A percentile compares a stretch with the other conserved stretches of the same genome.
Evolutionary conservation across 2,888 invertebrate species (phyloP).

Genomic region (Tipula helvola): DNA sequence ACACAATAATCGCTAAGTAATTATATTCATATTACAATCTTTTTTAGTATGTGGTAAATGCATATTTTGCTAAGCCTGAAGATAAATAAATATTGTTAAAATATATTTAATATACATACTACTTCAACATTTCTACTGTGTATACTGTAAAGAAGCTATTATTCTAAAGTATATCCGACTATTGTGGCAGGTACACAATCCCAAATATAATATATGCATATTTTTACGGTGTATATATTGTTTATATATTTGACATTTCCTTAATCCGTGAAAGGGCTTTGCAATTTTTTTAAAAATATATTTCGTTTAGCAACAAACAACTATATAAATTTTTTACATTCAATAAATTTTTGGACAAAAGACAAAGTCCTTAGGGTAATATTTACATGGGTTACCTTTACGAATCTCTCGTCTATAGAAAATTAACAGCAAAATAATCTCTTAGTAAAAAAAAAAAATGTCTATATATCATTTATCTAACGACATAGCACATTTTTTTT

Average conservation of each 20-base stretch:
- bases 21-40: background rate
- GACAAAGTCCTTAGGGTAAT: background rate
- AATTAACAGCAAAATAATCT: background rate
- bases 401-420: background rate
- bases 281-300: background rate
- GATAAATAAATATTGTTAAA: background rate
- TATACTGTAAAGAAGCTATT: background rate
- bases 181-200: background rate
- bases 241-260: constrained; percentile 11
- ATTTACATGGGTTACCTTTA: background rate
- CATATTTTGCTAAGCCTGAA: background rate
- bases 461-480: background rate
- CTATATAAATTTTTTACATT: background rate
- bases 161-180: background rate
- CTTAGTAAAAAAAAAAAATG: background rate
- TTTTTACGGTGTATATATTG: background rate
- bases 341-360: background rate
- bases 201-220: background rate
- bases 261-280: constrained; percentile 9
- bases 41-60: background rate
- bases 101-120: background rate
- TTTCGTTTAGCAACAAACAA: background rate
- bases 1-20: background rate
- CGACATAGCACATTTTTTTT: background rate
- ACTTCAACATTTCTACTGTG: background rate